These are phyloP conservation scores for Chauna torquata DNA, from an alignment of 2,113 vertebrate species.

Conservation along the genomic window DNA sequence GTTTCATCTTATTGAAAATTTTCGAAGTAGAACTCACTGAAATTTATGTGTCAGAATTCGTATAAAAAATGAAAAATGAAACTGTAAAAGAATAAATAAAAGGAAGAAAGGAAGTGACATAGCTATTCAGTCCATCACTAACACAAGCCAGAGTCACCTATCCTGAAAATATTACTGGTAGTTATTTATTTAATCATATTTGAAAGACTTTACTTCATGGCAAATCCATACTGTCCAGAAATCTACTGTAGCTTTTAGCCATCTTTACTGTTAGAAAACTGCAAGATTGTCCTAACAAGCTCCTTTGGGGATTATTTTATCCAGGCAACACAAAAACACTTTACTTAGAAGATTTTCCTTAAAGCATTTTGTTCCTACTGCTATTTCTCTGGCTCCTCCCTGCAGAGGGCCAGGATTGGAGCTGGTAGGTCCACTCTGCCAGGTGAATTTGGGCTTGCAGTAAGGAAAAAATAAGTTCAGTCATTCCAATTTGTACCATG, in stretches of 20 bases:
- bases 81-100: background rate
- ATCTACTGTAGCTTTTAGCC: background rate
- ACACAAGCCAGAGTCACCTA: background rate
- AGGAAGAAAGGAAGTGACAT: background rate
- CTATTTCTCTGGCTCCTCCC: background rate
- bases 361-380: background rate
- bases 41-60: background rate
- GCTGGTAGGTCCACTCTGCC: background rate
- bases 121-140: background rate
- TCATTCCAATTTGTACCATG: background rate
- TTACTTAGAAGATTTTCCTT: background rate
- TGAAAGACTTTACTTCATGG: background rate
- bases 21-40: background rate
- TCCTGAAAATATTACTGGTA: background rate
- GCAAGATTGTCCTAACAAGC: background rate
- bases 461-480: background rate
- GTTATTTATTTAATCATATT: slow-evolving; percentile 3
- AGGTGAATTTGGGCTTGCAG: background rate
- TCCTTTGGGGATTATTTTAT: background rate
- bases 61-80: background rate
- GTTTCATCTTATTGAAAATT: background rate
- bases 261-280: background rate
- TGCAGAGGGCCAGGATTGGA: background rate
- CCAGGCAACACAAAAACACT: background rate
- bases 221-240: background rate